Conservation (phyloP, 2,113 vertebrate species). For the Calidris pygmaea region DNA sequence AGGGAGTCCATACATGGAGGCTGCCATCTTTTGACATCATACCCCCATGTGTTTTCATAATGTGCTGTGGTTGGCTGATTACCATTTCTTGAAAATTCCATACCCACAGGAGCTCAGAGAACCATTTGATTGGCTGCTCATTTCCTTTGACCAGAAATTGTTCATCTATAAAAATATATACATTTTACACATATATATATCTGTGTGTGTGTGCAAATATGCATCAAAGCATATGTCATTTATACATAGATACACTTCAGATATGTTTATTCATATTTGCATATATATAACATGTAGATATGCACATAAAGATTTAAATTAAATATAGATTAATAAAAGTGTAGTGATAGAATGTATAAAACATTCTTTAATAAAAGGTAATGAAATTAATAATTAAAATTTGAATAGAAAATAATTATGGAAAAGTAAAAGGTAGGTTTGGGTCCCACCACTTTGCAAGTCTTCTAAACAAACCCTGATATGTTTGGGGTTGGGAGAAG, state of each 20-base stretch:
- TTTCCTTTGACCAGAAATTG: not conserved
- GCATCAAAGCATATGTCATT: not conserved
- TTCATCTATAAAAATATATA: not conserved
- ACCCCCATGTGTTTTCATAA: not conserved
- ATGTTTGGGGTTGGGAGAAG: not conserved
- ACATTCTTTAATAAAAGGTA: not conserved
- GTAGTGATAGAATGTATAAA: not conserved
- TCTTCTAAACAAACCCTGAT: not conserved
- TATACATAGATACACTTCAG: not conserved
- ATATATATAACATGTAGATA: not conserved
- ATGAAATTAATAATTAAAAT: not conserved
- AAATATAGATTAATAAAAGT: not conserved
- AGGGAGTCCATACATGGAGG: not conserved
- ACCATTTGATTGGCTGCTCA: not conserved
- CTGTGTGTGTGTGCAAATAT: not conserved
- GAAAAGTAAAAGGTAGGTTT: not conserved
- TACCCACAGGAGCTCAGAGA: not conserved
- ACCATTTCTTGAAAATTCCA: not conserved
- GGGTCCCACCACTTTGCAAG: not conserved
- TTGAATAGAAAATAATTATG: not conserved
- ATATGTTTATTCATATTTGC: not conserved
- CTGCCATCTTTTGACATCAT: not conserved
- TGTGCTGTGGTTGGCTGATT: accelerated
- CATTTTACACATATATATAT: not conserved
- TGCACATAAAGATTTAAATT: not conserved